Evolutionary conservation across 2,113 vertebrate genomes (phyloP).

Genomic region (Aegithalos caudatus): DNA sequence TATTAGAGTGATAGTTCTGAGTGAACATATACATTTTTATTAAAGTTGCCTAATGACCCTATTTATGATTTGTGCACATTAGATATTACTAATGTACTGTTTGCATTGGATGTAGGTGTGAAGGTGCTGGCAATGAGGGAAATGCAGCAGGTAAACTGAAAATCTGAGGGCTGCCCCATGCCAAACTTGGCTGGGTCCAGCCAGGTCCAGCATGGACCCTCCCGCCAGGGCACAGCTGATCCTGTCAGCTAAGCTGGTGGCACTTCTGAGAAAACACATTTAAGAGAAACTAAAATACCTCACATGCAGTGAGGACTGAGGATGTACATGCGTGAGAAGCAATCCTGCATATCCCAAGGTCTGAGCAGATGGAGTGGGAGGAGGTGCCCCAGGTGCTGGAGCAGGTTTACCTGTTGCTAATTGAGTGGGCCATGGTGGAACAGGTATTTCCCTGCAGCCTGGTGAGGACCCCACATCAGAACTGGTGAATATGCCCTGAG

Average conservation of each 20-base stretch:
- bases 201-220: fast-evolving
- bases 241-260: not conserved
- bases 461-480: not conserved
- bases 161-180: not conserved
- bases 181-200: not conserved
- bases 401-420: not conserved
- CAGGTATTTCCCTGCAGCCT: not conserved
- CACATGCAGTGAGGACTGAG: not conserved
- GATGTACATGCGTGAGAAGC: not conserved
- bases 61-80: not conserved
- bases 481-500: not conserved
- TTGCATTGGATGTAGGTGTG: not conserved
- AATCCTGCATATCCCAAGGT: not conserved
- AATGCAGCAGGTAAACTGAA: not conserved
- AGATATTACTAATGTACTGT: not conserved
- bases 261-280: not conserved
- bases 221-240: not conserved
- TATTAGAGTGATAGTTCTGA: not conserved
- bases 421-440: not conserved
- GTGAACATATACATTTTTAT: not conserved
- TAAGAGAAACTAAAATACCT: not conserved
- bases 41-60: not conserved
- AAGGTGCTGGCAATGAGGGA: not conserved
- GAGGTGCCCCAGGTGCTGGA: not conserved
- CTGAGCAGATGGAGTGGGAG: not conserved